A percentile compares a stretch with the other conserved stretches of the same genome.
phyloP scores from a whole-genome alignment of 2,797 vertebrate species.

The Macrochelys suwanniensis region DNA sequence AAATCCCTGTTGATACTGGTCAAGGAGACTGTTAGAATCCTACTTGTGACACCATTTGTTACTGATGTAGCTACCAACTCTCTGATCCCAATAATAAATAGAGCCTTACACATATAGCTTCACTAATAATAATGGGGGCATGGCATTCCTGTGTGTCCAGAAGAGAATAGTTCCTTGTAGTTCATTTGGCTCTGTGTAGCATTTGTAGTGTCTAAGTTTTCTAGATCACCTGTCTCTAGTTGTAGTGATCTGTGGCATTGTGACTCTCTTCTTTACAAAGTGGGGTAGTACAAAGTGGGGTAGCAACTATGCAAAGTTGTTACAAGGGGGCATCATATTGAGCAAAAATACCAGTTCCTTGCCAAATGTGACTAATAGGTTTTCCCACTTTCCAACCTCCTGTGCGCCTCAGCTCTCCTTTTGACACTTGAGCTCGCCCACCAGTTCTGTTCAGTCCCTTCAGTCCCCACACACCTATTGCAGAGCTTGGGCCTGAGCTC shows the following conservation, averaged over 20 bases:
- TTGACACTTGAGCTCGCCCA: neutral
- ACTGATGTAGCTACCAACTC: neutral
- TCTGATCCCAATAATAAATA: neutral
- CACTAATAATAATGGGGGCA: neutral
- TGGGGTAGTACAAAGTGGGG: neutral
- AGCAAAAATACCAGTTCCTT: neutral
- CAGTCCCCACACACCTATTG: neutral
- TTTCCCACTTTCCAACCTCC: neutral
- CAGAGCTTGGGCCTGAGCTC: neutral
- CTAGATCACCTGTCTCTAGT: neutral
- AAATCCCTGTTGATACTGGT: neutral
- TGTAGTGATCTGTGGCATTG: neutral
- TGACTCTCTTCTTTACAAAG: neutral
- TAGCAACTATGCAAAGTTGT: neutral
- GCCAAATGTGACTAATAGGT: neutral
- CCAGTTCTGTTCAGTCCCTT: neutral
- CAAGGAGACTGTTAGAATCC: neutral
- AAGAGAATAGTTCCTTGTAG: neutral
- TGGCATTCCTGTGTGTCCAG: neutral
- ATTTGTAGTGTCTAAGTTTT: neutral
- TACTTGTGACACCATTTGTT: neutral
- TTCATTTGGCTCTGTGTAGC: neutral
- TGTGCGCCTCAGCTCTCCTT: neutral
- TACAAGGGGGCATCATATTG: neutral
- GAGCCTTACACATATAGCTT: neutral